Evolutionary conservation across 2,888 invertebrate species (phyloP), one percentile per base, ranked within the genome.

Genomic region (Phyllotreta striolata): DNA sequence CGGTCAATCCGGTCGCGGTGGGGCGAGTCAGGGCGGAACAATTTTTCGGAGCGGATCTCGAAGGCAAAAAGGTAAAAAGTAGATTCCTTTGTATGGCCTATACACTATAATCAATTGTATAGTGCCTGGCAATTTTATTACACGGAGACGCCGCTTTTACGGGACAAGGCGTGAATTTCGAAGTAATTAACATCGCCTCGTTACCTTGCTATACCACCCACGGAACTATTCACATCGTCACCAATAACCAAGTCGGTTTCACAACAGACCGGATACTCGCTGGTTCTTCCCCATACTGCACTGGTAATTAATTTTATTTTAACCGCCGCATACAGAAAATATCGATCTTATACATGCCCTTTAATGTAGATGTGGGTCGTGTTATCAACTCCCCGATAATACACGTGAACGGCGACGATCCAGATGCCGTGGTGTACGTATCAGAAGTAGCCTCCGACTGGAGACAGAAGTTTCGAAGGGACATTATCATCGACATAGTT

Each of bases 101-200:
- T n/a, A n/a, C n/a, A n/a, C n/a, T n/a, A n/a, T n/a, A n/a, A n/a
- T n/a, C n/a, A n/a, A n/a, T n/a, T n/a, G 24, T 24, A 12, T 40
- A 60, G 60, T 9, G 94, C 14, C 94, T 97, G 95, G 94, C 95
- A 3, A 91, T 97, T 72, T 84, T 96, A 51, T 85, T 97, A 52
- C 97, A 97, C 83, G 96, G 97, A 41, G 96, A 97, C 82, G 96
- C 96, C 0, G 95, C 96, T 14, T 96, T 96, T 85, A 90, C 92
- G 68, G 96, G 96, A 0, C 96, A 97, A 82, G 97, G 96, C 70
- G 91, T 97, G 67, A 96, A 96, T 14, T 96, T 92, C 81, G 96
- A 97, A 84, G 96, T 96, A 0, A 94, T 97, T 87, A 96, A 96
- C 81, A 83, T 97, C 83, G 92, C 94, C 49, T 95, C 96, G 81